A percentile compares a stretch with the other conserved stretches of the same genome.
Conservation (phyloP, 2,113 vertebrate species). For the Podocnemis expansa region DNA sequence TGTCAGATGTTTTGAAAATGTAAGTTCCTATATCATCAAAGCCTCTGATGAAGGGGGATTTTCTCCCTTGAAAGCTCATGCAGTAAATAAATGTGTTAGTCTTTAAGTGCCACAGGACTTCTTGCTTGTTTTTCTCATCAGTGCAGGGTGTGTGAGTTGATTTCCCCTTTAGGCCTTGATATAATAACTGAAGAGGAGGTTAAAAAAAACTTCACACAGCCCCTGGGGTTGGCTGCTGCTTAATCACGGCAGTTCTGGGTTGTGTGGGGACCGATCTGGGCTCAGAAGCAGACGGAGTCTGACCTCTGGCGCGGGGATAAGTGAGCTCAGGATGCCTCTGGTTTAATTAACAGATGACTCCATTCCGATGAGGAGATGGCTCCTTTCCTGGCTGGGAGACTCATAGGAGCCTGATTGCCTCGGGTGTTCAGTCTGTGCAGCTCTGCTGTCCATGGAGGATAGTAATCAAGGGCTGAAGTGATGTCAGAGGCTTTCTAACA, state of each 20-base stretch:
- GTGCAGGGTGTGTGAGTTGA: neutral
- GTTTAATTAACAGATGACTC: neutral
- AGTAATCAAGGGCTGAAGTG: neutral
- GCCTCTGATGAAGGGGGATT: too few species aligned
- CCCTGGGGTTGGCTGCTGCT: neutral
- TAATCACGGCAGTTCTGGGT: neutral
- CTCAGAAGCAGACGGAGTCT: neutral
- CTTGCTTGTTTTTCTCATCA: neutral
- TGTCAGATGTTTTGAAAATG: too few species aligned
- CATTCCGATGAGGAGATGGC: neutral
- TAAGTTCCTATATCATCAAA: too few species aligned
- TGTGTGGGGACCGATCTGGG: neutral
- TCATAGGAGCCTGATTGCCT: neutral
- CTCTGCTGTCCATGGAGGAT: too few species aligned
- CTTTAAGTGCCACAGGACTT: too few species aligned
- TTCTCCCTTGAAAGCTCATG: too few species aligned
- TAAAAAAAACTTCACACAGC: neutral
- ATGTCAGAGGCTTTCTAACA: neutral
- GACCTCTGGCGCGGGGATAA: neutral
- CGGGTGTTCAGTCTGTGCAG: neutral
- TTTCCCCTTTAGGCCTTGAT: neutral
- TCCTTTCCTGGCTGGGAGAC: neutral
- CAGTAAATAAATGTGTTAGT: too few species aligned
- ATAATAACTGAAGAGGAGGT: neutral
- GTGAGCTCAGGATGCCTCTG: neutral